Evolutionary conservation across 2,888 invertebrate species (phyloP).

Genomic region (Acleris emargana): DNA sequence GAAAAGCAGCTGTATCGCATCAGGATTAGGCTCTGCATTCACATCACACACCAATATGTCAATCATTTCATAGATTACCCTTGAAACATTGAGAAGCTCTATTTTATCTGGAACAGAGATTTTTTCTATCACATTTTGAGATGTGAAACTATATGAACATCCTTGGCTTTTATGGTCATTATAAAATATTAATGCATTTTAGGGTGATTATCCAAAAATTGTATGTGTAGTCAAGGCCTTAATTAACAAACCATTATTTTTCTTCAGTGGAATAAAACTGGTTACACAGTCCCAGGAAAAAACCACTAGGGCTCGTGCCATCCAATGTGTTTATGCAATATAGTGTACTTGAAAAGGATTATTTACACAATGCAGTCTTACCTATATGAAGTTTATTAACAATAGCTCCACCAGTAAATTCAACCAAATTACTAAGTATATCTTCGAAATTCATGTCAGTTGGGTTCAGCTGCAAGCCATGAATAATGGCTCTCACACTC

Average conservation of each 20-base stretch:
- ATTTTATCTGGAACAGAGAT: conserved; percentile 62
- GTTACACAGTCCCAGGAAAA: too few relatives aligned
- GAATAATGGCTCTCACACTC: conserved; percentile 58
- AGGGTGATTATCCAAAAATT: too few relatives aligned
- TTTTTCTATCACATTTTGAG: too few relatives aligned
- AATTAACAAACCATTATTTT: too few relatives aligned
- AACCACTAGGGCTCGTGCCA: background rate
- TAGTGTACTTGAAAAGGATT: background rate
- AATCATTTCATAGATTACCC: conserved; percentile 68
- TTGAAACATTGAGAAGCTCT: conserved; percentile 59
- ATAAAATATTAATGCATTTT: too few relatives aligned
- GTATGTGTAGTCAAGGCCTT: too few relatives aligned
- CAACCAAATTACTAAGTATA: conserved; percentile 71
- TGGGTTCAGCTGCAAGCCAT: conserved; percentile 58
- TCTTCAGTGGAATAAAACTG: too few relatives aligned
- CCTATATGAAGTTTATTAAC: conserved; percentile 69
- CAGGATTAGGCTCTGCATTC: conserved; percentile 53
- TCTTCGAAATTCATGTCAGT: conserved; percentile 75
- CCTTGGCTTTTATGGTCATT: too few relatives aligned
- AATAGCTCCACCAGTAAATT: conserved; percentile 69
- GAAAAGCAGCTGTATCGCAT: conserved; percentile 62
- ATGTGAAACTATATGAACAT: too few relatives aligned
- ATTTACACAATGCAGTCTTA: conserved; percentile 46
- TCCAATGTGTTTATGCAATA: background rate
- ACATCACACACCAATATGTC: conserved; percentile 58